These are phyloP conservation scores for Ephestia elutella DNA, from an alignment of 1,140 invertebrate species.

Conservation along the genomic window DNA sequence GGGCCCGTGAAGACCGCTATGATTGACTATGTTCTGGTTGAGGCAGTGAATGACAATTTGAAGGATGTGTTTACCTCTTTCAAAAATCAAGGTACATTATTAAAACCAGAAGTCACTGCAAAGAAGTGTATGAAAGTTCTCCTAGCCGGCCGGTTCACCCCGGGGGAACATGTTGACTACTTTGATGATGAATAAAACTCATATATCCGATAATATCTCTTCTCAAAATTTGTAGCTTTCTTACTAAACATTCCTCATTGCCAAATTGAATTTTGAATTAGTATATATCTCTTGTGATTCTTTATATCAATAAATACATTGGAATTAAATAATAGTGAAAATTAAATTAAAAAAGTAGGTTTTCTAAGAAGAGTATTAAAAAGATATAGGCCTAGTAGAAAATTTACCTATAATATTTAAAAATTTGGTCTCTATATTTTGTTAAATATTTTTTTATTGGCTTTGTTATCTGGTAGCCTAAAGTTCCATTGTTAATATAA, in stretches of 20 bases:
- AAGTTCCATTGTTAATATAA: too few relatives aligned
- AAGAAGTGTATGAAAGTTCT: constrained; percentile 83
- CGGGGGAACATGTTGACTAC: constrained; percentile 91
- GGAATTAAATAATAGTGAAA: constrained; percentile 7
- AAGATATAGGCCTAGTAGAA: neutral
- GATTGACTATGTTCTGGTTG: constrained; percentile 79
- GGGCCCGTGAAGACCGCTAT: constrained; percentile 95
- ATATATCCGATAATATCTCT: constrained; percentile 13
- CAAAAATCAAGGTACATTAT: constrained; percentile 77
- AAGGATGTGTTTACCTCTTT: constrained; percentile 76
- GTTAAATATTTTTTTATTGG: too few relatives aligned
- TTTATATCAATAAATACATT: neutral
- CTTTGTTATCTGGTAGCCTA: too few relatives aligned
- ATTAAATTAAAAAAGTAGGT: neutral
- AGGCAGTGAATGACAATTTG: constrained; percentile 76
- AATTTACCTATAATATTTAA: neutral
- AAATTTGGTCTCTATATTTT: neutral
- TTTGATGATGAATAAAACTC: constrained; percentile 78
- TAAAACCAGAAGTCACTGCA: constrained; percentile 86
- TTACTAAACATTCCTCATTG: constrained; percentile 24
- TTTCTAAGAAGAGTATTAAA: neutral
- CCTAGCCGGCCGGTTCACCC: constrained; percentile 82
- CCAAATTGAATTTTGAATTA: constrained; percentile 17
- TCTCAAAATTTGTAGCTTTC: constrained; percentile 30
- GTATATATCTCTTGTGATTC: constrained; percentile 6